Evolutionary conservation across 1,140 invertebrate genomes (phyloP), one percentile per base, ranked within the genome.

Genomic region (Sinonovacula constricta): DNA sequence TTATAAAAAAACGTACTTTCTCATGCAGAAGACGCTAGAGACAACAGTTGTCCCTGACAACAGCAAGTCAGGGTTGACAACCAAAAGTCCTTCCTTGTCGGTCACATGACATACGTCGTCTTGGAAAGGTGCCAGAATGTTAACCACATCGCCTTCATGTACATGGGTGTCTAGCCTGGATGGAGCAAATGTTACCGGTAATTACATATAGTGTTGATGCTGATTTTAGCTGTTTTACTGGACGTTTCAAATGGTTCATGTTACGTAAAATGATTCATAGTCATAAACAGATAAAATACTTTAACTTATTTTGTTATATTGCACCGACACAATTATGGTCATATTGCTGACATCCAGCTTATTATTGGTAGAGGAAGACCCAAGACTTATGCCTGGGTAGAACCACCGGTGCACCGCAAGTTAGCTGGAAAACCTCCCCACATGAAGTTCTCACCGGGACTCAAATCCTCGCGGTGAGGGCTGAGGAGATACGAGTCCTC

Each of bases 21-120:
- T 93, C 67, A 93, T 93, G 89, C 98, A 99, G 90, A 96, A 98
- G 1, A 97, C 90, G 12, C 94, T 94, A 0, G 94, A 93, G 0
- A 96, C 95, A 33, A 99, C 93, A 30, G 95, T 93, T 12, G 97
- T 98, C 33, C 95, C 94, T 18, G 97, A 96, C 28, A 99, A 91
- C 0, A 99, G 91, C n/a, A 93, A 91, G 91, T 99, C 96, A 0
- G 97, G 97, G 80, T 96, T 93, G 22, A 94, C 92, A 0, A 97
- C 93, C 22, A 98, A 84, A 57, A 95, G 86, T 18, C 93, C 93
- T 24, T 85, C 71, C 10, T 83, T 60, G 78, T 92, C 90, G 71
- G 88, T 87, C 15, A 93, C 85, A 26, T 88, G 63, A 76, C 76
- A 83, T 12, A 45, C 49, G 34, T 66, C 67, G 63, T 85, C 85